Evolutionary conservation across 1,140 invertebrate species (phyloP), one percentile per base, ranked within the genome.

Genomic region (Hylaeus volcanicus): DNA sequence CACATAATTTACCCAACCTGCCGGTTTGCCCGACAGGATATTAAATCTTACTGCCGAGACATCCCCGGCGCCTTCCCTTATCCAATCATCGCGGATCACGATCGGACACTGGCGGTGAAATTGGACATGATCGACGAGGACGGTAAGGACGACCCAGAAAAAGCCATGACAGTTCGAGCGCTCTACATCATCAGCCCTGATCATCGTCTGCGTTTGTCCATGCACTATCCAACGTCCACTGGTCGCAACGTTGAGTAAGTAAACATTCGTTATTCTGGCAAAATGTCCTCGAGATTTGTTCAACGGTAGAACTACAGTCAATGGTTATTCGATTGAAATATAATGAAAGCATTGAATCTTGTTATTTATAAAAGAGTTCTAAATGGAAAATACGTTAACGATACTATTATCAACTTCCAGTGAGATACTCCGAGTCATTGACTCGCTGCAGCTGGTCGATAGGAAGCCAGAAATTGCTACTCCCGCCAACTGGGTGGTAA

Each of bases 211-310:
- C 96, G 98, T 87, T 93, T 98, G 8, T 96, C 96, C 8, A 97
- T 99, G 94, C 94, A 97, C 58, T 99, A 99, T 94, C 98, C 98
- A 56, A 96, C 97, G 26, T 98, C 97, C 15, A 98, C 97, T 63
- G 98, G 98, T 56, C 95, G 98, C 81, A 98, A 98, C 92, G 98
- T 99, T 87, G 96, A 97, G 97, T 98, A 93, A 95, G 96, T 95
- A 26, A 26, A 26, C 26, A 26, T 26, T 26, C 26, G 26, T 26
- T 26, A 26, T 26, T 26, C 26, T 26, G 26, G 26, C 26, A 26
- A 26, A 26, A 26, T 26, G 26, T 26, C 26, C 26, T 26, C 26
- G 26, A 26, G 26, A 26, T 26, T 26, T 26, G 26, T 26, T 26
- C 26, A 0, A 26, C 26, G 0, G 26, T 26, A 26, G 26, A 26